Percentiles rank a stretch among this genome's conserved stretches.
phyloP scores from a whole-genome alignment of 2,888 invertebrate species.

The Trissoscelio sp. region DNA sequence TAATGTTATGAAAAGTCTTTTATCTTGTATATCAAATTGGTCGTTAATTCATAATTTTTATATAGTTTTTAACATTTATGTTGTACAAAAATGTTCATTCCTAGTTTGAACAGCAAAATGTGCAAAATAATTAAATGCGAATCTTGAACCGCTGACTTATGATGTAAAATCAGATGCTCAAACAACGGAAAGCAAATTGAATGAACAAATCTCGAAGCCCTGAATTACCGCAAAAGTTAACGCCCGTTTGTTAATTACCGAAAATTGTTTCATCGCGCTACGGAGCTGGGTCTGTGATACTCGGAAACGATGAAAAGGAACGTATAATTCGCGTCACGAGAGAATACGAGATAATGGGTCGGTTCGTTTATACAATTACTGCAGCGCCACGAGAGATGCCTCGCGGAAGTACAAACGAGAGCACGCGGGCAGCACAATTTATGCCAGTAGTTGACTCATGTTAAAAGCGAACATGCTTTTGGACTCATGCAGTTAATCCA shows the following conservation, averaged over 20 bases:
- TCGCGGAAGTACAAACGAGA: conserved; percentile 54
- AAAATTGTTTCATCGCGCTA: conserved; percentile 29
- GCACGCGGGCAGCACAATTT: conserved; percentile 57
- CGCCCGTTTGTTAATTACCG: conserved; percentile 29
- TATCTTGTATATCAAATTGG: no score
- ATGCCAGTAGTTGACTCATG: conserved; percentile 47
- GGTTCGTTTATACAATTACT: conserved; percentile 68
- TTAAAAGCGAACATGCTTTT: conserved; percentile 58
- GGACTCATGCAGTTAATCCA: conserved; percentile 45
- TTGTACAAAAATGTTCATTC: no score
- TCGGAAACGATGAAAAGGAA: conserved; percentile 18
- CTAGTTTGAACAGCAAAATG: no score
- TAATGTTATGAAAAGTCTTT: no score
- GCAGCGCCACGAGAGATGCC: conserved; percentile 35
- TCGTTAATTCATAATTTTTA: no score
- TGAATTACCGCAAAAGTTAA: conserved; percentile 31
- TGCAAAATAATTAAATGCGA: no score
- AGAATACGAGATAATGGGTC: conserved; percentile 57
- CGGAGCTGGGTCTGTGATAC: background rate
- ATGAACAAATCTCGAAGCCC: background rate
- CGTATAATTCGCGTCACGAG: conserved; percentile 57
- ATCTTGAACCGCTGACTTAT: no score
- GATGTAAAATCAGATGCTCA: background rate
- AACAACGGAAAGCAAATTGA: conserved; percentile 5
- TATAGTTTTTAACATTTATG: no score